These are phyloP conservation scores for Odobenus rosmarus DNA, from an alignment of 2,113 vertebrate genomes.

Conservation along the genomic window DNA sequence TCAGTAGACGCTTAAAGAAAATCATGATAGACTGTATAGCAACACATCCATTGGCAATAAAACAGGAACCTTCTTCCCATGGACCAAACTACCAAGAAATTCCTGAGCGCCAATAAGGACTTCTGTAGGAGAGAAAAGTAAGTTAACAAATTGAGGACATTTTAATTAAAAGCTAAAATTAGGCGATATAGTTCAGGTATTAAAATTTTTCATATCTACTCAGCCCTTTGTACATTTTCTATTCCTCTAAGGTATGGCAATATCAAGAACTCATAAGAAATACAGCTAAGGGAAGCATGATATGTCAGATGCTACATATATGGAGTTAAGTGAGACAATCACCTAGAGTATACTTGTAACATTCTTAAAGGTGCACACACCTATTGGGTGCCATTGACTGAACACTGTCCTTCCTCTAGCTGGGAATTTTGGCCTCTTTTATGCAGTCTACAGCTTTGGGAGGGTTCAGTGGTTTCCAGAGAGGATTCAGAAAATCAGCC, in stretches of 20 bases:
- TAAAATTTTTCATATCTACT: not conserved
- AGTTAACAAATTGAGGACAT: not conserved
- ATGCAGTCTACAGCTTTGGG: not conserved
- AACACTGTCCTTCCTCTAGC: not conserved
- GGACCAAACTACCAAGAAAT: not conserved
- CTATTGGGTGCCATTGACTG: not conserved
- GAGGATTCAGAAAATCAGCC: conserved; percentile 26
- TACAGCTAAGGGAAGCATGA: not conserved
- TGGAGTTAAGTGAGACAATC: not conserved
- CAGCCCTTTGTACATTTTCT: not conserved
- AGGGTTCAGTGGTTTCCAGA: not conserved
- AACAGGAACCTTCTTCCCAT: not conserved
- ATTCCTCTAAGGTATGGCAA: not conserved
- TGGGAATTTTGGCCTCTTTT: not conserved
- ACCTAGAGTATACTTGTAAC: not conserved
- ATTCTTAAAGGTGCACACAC: not conserved
- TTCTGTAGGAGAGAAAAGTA: not conserved
- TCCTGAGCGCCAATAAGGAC: not conserved
- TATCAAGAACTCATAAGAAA: not conserved
- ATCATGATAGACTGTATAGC: not conserved
- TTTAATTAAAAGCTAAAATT: conserved; percentile 28
- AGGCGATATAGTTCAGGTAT: not conserved
- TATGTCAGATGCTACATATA: not conserved
- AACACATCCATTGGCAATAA: not conserved
- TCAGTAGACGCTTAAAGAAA: not conserved